phyloP scores from a whole-genome alignment of 1,140 invertebrate genomes.

The Ladona fulva region DNA sequence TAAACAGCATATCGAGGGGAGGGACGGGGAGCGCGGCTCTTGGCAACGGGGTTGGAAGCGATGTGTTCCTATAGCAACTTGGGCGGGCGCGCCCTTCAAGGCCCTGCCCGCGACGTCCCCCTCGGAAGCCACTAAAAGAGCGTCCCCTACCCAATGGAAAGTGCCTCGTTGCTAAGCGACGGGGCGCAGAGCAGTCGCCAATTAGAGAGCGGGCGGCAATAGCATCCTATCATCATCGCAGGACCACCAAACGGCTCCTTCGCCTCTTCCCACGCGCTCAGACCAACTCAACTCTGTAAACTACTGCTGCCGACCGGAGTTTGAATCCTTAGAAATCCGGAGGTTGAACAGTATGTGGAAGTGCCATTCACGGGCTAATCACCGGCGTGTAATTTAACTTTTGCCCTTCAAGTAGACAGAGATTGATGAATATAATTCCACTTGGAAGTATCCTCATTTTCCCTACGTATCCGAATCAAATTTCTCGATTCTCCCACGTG shows the following conservation, averaged over 20 bases:
- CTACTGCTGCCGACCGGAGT: neutral
- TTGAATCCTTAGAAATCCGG: neutral
- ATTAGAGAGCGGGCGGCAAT: constrained; percentile 1
- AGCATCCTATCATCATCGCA: constrained; percentile 1
- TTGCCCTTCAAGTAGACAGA: too few relatives aligned
- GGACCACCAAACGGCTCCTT: neutral
- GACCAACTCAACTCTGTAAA: neutral
- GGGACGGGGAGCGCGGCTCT: neutral
- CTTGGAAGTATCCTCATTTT: too few relatives aligned
- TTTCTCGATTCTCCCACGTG: too few relatives aligned
- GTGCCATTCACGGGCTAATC: neutral
- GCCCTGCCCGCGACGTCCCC: neutral
- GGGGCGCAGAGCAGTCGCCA: constrained; percentile 1
- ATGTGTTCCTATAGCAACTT: constrained; percentile 1
- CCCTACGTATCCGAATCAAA: too few relatives aligned
- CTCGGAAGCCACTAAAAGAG: neutral
- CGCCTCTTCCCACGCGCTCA: neutral
- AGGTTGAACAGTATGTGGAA: neutral
- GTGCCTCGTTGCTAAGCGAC: neutral
- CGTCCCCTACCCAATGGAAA: neutral
- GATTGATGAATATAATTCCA: too few relatives aligned
- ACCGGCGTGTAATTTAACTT: neutral
- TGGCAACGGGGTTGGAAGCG: neutral
- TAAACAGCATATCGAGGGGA: neutral
- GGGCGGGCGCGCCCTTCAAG: neutral